Conservation (phyloP, 2,888 invertebrate genomes). For the Eupithecia insigniata region DNA sequence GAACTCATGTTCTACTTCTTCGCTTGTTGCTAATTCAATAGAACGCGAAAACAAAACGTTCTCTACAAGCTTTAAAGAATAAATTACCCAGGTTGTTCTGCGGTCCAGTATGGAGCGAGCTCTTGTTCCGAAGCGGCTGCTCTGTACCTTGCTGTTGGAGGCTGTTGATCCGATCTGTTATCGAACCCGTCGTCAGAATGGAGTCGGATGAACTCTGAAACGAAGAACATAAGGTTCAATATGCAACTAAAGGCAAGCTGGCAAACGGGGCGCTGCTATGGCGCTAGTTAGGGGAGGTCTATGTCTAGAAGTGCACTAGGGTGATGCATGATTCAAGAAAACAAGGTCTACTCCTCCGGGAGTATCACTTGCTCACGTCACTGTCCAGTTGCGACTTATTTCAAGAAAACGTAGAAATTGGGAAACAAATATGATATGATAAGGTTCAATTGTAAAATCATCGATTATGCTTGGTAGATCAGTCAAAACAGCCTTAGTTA, state of each 20-base stretch:
- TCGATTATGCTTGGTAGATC: too few species aligned
- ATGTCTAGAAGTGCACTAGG: not conserved
- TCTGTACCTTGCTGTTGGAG: conserved; percentile 69
- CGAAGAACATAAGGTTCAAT: conserved; percentile 29
- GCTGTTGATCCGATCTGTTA: conserved; percentile 86
- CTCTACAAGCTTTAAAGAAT: not conserved
- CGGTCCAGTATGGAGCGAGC: conserved; percentile 68
- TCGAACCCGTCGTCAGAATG: conserved; percentile 75
- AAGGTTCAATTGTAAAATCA: too few species aligned
- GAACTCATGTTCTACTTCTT: too few species aligned
- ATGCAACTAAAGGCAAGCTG: not conserved
- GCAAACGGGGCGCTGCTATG: not conserved
- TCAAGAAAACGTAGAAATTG: too few species aligned
- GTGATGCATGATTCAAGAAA: not conserved
- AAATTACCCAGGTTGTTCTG: conserved; percentile 65
- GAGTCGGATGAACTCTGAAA: conserved; percentile 86
- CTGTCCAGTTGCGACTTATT: too few species aligned
- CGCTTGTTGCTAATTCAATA: too few species aligned
- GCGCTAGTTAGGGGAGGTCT: not conserved
- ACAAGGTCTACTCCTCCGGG: too few species aligned
- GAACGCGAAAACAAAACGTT: too few species aligned
- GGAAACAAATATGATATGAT: too few species aligned
- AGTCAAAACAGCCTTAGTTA: too few species aligned
- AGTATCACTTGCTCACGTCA: too few species aligned
- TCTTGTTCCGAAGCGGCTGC: conserved; percentile 73